These are phyloP conservation scores for Eidolon helvum DNA, from an alignment of 2,113 vertebrate species.

Conservation along the genomic window DNA sequence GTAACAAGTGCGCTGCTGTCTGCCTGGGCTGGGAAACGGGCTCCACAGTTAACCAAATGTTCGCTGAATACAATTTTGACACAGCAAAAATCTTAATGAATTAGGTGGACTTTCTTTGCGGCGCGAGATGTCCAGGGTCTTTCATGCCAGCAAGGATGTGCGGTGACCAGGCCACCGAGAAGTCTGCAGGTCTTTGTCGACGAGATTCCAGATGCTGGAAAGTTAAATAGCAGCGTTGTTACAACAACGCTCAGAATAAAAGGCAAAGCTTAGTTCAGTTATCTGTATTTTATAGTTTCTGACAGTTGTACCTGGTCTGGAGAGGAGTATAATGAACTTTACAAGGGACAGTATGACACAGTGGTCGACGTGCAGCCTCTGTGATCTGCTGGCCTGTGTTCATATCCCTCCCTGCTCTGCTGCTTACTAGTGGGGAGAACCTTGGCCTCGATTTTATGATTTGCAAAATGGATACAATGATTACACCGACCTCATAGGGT, in stretches of 20 bases:
- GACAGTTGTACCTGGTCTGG: not conserved
- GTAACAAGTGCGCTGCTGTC: not conserved
- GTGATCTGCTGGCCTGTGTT: not conserved
- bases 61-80: accelerated
- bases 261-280: not conserved
- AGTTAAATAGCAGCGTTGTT: not conserved
- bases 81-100: not conserved
- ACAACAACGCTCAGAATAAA: not conserved
- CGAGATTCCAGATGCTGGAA: not conserved
- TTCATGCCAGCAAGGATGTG: not conserved
- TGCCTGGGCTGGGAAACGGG: not conserved
- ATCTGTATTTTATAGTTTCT: not conserved
- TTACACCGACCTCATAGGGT: not conserved
- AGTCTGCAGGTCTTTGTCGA: not conserved
- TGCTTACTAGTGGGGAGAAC: not conserved
- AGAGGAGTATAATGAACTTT: not conserved
- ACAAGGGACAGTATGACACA: not conserved
- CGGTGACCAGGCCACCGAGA: not conserved
- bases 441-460: not conserved
- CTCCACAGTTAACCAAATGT: accelerated
- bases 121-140: accelerated
- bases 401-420: not conserved
- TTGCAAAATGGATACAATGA: not conserved
- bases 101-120: not conserved
- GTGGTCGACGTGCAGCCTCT: not conserved